Percentiles rank a stretch among this genome's conserved stretches.
These are phyloP conservation scores for Hylyphantes graminicola DNA, from an alignment of 1,140 invertebrate genomes.

Conservation along the genomic window DNA sequence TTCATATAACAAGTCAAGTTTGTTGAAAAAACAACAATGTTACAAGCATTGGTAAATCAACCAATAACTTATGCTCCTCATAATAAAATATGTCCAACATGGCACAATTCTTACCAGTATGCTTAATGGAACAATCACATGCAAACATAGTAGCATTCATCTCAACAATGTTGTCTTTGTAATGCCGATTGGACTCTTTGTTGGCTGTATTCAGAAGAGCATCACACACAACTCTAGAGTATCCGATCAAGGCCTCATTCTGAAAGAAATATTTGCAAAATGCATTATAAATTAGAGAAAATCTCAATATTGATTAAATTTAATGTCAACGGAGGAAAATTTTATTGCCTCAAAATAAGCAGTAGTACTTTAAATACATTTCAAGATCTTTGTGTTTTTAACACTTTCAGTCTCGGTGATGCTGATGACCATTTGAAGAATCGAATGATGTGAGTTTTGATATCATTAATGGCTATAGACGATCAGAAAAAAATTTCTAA, in stretches of 20 bases:
- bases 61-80: neutral
- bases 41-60: too few species aligned
- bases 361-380: too few species aligned
- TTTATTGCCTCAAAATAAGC: too few species aligned
- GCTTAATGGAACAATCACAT: slow-evolving; percentile 80
- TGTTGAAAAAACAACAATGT: neutral
- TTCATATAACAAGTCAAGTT: neutral
- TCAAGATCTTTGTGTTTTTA: too few species aligned
- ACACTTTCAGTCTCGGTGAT: too few species aligned
- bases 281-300: neutral
- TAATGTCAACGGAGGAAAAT: too few species aligned
- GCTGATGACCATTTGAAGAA: too few species aligned
- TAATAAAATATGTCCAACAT: neutral
- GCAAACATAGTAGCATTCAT: slow-evolving; percentile 83
- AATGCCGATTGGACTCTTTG: slow-evolving; percentile 70
- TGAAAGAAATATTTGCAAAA: slow-evolving; percentile 69
- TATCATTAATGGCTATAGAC: too few species aligned
- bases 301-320: neutral
- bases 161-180: slow-evolving; percentile 79
- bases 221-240: slow-evolving; percentile 83
- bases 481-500: too few species aligned
- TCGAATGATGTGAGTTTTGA: too few species aligned
- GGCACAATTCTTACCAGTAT: slow-evolving; percentile 70
- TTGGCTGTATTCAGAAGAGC: slow-evolving; percentile 73
- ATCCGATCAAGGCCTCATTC: slow-evolving; percentile 70